A percentile compares a stretch with the other conserved stretches of the same genome.
Evolutionary conservation across 2,888 invertebrate genomes (phyloP).

Genomic region (Drosophila kambysellisi): DNA sequence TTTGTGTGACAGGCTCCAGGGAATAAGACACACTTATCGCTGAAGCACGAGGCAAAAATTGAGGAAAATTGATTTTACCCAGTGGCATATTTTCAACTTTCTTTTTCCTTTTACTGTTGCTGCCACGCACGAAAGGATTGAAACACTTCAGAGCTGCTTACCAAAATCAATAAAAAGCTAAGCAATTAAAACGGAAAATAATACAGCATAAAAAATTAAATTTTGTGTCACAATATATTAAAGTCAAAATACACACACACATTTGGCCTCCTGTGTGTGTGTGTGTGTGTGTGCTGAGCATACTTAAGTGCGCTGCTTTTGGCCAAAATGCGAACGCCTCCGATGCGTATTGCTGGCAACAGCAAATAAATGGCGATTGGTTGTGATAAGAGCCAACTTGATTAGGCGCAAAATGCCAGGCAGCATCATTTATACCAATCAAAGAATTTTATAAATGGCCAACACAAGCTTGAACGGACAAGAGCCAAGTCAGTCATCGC

Average conservation of each 20-base stretch:
- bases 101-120: constrained; percentile 11
- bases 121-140: constrained; percentile 62
- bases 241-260: constrained; percentile 20
- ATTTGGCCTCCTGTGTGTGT: constrained; percentile 15
- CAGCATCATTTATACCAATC: constrained; percentile 78
- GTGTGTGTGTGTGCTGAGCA: constrained; percentile 60
- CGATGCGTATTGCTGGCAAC: neutral
- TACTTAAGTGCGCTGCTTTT: constrained; percentile 49
- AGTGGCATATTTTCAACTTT: constrained; percentile 18
- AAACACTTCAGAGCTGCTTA: constrained; percentile 17
- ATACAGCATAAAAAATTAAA: constrained; percentile 29
- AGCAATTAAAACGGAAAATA: constrained; percentile 17
- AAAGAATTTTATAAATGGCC: constrained; percentile 69
- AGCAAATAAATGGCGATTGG: constrained; percentile 41
- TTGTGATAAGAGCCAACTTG: constrained; percentile 58
- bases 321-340: constrained; percentile 23
- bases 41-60: constrained; percentile 19
- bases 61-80: constrained; percentile 54
- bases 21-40: constrained; percentile 40
- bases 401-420: constrained; percentile 53
- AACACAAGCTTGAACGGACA: neutral
- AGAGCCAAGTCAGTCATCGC: neutral
- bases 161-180: constrained; percentile 53
- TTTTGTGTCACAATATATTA: constrained; percentile 39
- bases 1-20: constrained; percentile 38